Base-by-base conservation (phyloP, 2,113 vertebrate genomes). In the Lamprotornis superbus region DNA sequence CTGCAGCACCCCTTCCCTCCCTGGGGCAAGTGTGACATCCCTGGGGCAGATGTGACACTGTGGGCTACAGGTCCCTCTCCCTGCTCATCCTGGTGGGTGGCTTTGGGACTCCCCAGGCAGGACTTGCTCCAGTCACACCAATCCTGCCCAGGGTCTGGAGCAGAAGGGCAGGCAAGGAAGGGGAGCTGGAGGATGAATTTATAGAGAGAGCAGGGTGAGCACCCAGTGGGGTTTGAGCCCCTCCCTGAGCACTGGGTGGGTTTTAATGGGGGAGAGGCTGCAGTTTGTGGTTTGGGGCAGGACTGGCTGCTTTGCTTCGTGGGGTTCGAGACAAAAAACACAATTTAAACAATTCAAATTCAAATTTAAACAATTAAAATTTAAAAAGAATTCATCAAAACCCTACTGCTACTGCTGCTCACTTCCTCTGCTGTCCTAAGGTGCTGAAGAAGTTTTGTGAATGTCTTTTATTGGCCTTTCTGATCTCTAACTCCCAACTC, bases 341-440 rank as follows among this genome's bases (percentile, higher is more conserved):
- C 12, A 2, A 16, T 12, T 56, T 2, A 80, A 61, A 50, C 2
- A 1, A 42, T 42, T 15, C 40, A 42, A 42, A 42, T 42, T 42
- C 40, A 15, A 40, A 42, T 42, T 42, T 42, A 42, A 42, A 42
- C 40, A 42, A 14, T 42, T 42, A 42, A 42, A 42, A 42, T 42
- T 42, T 5, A 6, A 56, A 7, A 33, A 69, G 64, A 56, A 20
- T 10, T 21, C 11, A 44, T 65, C 46, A 31, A 68, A 78, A 19
- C 39, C 8, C 9, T 25, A 3, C 27, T 1, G 4, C 59, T 42
- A 1, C 17, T 17, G 22, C 40, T 27, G 60, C 78, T 76, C 0
- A 0, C 47, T 47, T n/a, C 53, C 11, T 37, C 23, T 0, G 0
- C 60, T 9, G 12, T 42, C 56, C 27, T 63, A 18, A 23, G 0